Conservation (phyloP, 2,797 vertebrate genomes). For the Syngnathus acus region DNA sequence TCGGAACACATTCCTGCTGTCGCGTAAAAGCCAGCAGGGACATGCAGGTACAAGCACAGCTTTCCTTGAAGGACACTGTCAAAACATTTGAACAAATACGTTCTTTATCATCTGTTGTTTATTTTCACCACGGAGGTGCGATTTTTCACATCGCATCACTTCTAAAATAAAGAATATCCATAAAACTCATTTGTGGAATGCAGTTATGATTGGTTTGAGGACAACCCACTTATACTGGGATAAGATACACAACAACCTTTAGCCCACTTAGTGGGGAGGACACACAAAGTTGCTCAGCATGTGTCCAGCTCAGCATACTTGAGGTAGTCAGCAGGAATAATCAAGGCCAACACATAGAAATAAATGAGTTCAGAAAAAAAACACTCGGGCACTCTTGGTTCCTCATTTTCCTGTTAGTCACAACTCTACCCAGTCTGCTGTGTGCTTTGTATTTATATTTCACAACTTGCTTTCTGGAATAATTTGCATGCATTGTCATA, state of each 20-base stretch:
- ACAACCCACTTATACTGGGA: not conserved
- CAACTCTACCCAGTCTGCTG: not conserved
- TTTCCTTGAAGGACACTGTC: constrained; percentile 10
- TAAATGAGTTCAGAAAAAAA: constrained; percentile 36
- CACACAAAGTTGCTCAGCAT: constrained; percentile 8
- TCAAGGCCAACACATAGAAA: constrained; percentile 7
- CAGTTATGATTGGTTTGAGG: constrained; percentile 16
- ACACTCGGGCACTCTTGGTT: constrained; percentile 13
- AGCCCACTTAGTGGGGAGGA: constrained; percentile 12
- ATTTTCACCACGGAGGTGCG: not conserved
- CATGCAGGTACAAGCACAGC: not conserved
- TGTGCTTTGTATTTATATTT: not conserved
- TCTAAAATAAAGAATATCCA: constrained; percentile 16
- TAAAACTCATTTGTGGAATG: not conserved
- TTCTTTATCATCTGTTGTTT: not conserved
- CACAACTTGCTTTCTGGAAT: not conserved
- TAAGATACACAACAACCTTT: constrained; percentile 15
- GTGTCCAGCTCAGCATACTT: constrained; percentile 21
- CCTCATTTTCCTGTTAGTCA: constrained; percentile 9
- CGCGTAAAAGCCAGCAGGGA: not conserved
- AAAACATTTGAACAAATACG: not conserved
- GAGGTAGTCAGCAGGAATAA: constrained; percentile 12
- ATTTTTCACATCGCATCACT: constrained; percentile 36
- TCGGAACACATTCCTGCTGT: not conserved
- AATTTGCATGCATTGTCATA: not conserved